Evolutionary conservation across 2,113 vertebrate genomes (phyloP).

Genomic region (Myiozetetes cayanensis): DNA sequence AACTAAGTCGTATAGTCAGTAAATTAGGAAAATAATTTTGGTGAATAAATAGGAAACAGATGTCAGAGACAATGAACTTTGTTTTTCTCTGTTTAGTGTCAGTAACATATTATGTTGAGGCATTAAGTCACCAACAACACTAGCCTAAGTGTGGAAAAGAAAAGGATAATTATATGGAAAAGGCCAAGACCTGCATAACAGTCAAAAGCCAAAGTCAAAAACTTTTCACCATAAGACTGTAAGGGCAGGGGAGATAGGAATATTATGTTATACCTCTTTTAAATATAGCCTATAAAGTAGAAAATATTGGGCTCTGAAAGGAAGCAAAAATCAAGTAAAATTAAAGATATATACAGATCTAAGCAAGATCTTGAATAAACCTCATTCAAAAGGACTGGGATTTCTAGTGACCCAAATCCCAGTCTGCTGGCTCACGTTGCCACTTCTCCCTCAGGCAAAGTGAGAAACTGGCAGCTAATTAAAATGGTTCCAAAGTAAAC

Average conservation of each 20-base stretch:
- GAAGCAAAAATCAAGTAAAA: neutral
- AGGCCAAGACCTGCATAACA: rapidly evolving
- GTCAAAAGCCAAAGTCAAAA: neutral
- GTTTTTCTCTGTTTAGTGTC: neutral
- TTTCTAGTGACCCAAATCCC: neutral
- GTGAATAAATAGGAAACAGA: neutral
- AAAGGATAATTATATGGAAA: neutral
- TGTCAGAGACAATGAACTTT: neutral
- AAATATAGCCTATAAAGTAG: neutral
- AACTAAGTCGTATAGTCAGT: neutral
- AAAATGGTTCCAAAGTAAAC: neutral
- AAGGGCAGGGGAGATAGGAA: neutral
- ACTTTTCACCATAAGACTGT: neutral
- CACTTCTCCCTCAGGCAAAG: neutral
- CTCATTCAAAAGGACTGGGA: neutral
- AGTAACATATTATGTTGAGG: neutral
- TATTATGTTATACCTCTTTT: neutral
- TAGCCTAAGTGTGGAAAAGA: neutral
- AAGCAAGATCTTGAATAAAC: neutral
- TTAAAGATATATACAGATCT: neutral
- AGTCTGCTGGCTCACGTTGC: neutral
- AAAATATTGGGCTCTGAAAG: neutral
- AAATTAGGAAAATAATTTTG: constrained; percentile 3
- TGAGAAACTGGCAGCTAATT: neutral
- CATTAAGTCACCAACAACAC: neutral